Conservation (phyloP, 2,888 invertebrate genomes). For the Sinopyrophorus schimmeli region DNA sequence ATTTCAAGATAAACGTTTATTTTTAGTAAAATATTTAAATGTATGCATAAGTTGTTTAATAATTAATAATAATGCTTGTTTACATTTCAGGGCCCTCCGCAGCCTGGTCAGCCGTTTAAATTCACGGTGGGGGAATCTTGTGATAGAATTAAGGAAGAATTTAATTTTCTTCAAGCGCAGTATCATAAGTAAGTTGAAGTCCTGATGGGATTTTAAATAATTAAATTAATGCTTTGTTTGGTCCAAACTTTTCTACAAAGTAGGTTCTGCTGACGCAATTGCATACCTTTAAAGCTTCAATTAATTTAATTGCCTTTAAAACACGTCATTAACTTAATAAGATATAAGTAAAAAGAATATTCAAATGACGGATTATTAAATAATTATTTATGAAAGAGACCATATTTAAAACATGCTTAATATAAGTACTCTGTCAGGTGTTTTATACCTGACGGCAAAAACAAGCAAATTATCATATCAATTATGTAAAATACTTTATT, state of each 20-base stretch:
- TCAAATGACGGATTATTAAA: conserved; percentile 27
- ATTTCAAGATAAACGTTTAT: too few species aligned
- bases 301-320: conserved; percentile 19
- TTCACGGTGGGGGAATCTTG: conserved; percentile 90
- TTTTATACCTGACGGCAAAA: conserved; percentile 21
- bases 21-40: too few species aligned
- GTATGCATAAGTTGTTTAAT: too few species aligned
- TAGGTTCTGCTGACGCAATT: too few species aligned
- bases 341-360: conserved; percentile 15
- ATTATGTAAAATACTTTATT: conserved; percentile 17
- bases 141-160: conserved; percentile 93
- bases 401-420: conserved; percentile 23
- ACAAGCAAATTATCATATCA: conserved; percentile 24
- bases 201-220: too few species aligned
- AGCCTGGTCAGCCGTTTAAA: conserved; percentile 89
- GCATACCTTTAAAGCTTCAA: conserved; percentile 17
- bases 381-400: conserved; percentile 14
- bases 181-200: conserved; percentile 89
- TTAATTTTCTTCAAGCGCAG: conserved; percentile 91
- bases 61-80: too few species aligned
- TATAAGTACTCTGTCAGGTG: conserved; percentile 22
- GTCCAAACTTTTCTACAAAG: too few species aligned
- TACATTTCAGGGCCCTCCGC: conserved; percentile 72
- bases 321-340: conserved; percentile 17
- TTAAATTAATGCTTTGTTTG: conserved; percentile 1